phyloP scores from a whole-genome alignment of 2,113 vertebrate species.

The Accipiter cooperii region DNA sequence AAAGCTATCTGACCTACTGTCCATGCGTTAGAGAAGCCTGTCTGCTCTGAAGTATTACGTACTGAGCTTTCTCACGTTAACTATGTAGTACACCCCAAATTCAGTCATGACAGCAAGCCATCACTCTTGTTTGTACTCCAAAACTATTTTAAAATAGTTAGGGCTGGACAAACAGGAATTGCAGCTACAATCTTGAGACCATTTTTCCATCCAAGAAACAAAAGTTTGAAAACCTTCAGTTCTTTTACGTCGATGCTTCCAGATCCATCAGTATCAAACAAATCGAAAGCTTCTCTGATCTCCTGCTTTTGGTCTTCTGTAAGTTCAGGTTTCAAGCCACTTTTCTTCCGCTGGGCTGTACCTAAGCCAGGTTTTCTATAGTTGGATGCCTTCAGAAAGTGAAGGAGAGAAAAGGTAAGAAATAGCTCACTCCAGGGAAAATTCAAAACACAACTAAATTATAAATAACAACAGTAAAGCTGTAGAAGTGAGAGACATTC shows the following conservation, averaged over 20 bases:
- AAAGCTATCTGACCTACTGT: not conserved
- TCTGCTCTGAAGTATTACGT: not conserved
- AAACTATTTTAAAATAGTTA: not conserved
- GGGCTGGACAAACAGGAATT: not conserved
- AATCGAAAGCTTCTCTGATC: conserved; percentile 90
- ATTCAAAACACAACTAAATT: not conserved
- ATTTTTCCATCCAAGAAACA: not conserved
- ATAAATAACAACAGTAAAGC: not conserved
- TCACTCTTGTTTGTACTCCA: not conserved
- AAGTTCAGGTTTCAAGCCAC: conserved; percentile 76
- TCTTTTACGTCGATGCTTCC: conserved; percentile 91
- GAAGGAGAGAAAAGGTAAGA: not conserved
- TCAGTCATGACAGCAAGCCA: not conserved
- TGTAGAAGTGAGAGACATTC: not conserved
- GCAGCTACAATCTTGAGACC: not conserved
- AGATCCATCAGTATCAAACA: conserved; percentile 88
- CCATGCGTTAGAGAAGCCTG: not conserved
- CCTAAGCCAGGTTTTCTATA: conserved; percentile 66
- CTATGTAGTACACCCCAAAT: not conserved
- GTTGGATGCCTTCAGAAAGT: conserved; percentile 76
- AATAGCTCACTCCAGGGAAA: not conserved
- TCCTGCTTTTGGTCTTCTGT: conserved; percentile 90
- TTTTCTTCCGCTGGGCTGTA: conserved; percentile 74
- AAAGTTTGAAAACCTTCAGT: conserved; percentile 77
- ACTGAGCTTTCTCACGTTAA: not conserved